Conservation (phyloP, 2,888 invertebrate genomes). For the Epinotia bilunana region DNA sequence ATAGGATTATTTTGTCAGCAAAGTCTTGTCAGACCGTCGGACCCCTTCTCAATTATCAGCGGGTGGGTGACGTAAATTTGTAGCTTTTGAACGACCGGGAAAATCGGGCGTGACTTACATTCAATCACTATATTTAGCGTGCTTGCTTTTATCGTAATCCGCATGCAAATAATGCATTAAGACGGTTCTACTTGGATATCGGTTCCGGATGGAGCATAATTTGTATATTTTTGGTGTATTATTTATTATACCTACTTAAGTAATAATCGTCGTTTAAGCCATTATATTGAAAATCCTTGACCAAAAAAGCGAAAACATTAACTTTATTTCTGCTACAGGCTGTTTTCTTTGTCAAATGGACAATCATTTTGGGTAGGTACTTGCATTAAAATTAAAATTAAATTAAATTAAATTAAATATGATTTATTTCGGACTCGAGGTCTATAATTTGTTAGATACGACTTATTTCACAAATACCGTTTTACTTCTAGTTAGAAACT, state of each 20-base stretch:
- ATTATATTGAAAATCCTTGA: not conserved
- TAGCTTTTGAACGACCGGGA: slow-evolving; percentile 9
- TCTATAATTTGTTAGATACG: too few relatives aligned
- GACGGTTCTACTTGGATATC: not conserved
- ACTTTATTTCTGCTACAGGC: too few relatives aligned
- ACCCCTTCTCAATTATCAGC: slow-evolving; percentile 32
- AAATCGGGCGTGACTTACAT: slow-evolving; percentile 12
- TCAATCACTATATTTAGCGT: slow-evolving; percentile 31
- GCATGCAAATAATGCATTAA: slow-evolving; percentile 35
- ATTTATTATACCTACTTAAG: not conserved
- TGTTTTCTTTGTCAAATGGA: too few relatives aligned
- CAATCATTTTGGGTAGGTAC: too few relatives aligned
- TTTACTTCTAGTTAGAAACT: too few relatives aligned
- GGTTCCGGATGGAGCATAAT: not conserved
- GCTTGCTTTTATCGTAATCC: slow-evolving; percentile 24
- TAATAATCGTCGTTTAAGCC: not conserved
- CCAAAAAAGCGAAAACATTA: too few relatives aligned
- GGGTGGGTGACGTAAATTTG: slow-evolving; percentile 22
- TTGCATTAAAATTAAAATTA: too few relatives aligned
- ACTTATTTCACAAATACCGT: not conserved
- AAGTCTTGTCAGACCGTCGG: slow-evolving; percentile 38
- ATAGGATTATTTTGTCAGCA: slow-evolving; percentile 39
- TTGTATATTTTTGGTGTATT: not conserved
- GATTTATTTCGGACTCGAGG: too few relatives aligned
- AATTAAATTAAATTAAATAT: too few relatives aligned